These are phyloP conservation scores for Gisinianus flammeolus DNA, from an alignment of 2,888 invertebrate genomes.

Conservation along the genomic window DNA sequence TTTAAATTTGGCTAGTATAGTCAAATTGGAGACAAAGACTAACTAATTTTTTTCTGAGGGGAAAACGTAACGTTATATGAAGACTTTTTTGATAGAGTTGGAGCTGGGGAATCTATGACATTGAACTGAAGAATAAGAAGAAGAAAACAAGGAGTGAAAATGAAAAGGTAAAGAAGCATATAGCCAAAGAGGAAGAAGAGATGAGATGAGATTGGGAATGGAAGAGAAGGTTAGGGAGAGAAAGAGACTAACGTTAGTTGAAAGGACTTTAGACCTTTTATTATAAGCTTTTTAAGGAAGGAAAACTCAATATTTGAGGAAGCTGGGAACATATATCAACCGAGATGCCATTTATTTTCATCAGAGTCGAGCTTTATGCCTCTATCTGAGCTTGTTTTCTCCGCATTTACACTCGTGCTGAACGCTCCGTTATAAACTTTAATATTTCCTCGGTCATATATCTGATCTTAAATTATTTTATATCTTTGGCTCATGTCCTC, in stretches of 20 bases:
- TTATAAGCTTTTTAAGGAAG: conserved; percentile 45
- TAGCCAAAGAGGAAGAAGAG: not conserved
- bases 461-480: conserved; percentile 51
- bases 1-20: not conserved
- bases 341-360: conserved; percentile 50
- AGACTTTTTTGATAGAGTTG: too few relatives aligned
- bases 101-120: too few relatives aligned
- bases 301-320: conserved; percentile 49
- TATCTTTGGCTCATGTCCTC: conserved; percentile 42
- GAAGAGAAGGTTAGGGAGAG: not conserved
- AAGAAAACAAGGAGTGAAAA: not conserved
- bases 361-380: conserved; percentile 52
- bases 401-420: conserved; percentile 40
- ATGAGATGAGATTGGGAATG: conserved; percentile 12
- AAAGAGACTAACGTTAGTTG: conserved; percentile 36
- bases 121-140: too few relatives aligned
- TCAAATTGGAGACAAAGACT: not conserved
- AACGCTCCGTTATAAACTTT: conserved; percentile 48
- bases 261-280: conserved; percentile 44
- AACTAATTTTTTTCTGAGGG: not conserved
- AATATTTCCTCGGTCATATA: conserved; percentile 51
- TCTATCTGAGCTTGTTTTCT: conserved; percentile 42
- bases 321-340: conserved; percentile 48
- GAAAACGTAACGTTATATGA: not conserved
- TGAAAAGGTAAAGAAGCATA: not conserved